Base-by-base conservation (phyloP, 2,888 invertebrate species). In the Tortricodes alternella region DNA sequence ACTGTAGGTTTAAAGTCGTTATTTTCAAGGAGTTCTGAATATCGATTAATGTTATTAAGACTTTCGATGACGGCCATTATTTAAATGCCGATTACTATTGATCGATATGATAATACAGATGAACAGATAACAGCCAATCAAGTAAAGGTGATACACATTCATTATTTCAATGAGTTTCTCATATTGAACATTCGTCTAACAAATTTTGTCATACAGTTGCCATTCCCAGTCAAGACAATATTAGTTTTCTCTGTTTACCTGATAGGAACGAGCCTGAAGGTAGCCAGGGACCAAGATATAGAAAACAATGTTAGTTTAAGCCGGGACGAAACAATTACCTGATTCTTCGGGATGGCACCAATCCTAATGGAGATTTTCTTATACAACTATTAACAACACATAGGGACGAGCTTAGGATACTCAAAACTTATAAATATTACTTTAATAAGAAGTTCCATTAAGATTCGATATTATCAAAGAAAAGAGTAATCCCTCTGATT, bases 221-320 rank as follows among this genome's bases (percentile, higher is more conserved):
- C 89, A 90, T 90, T 89, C 88, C 84, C 83, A 84, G 71, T 85
- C 75, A 83, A 83, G 83, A 85, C 80, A 77, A 84, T 83, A 78
- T 76, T 80, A 44, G 53, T 78, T 80, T 71, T 83, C 78, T 74
- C 80, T 93, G 93, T 94, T 95, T 95, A 95, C 95, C 95, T 95
- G 95, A 95, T 92, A 95, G 93, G 93, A 95, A 95, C 93, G 95
- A 94, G 94, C 94, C 94, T 94, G 94, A 93, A 92, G 93, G 92
- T 93, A 92, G 94, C 94, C 92, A 92, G 92, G 93, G 92, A 92
- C 89, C 71, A 78, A 89, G 84, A 88, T 90, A 90, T 89, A 92
- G 90, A 87, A 83, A 86, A 91, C 71, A 90, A 77, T 80, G 91
- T 92, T 92, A 92, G 92, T 92, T 78, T 71, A 86, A 83, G 80